phyloP scores from a whole-genome alignment of 1,140 invertebrate species.

The Gonioctena quinquepunctata region DNA sequence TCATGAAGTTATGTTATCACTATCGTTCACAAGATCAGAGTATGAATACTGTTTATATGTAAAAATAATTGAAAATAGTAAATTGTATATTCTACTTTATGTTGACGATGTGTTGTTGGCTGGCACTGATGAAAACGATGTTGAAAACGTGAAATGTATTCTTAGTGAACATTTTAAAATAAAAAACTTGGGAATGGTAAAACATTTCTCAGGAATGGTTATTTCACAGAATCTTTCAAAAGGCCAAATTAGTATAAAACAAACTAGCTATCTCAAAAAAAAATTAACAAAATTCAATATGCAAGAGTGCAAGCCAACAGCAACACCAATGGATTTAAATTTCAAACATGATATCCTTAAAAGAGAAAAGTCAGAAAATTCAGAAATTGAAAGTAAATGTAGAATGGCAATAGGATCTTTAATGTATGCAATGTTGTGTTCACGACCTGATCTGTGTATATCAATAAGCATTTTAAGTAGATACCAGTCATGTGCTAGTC shows the following conservation, averaged over 20 bases:
- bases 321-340: background rate
- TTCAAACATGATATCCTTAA: background rate
- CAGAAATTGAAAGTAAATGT: constrained; percentile 26
- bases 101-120: background rate
- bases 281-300: background rate
- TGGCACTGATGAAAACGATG: background rate
- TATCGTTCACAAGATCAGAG: background rate
- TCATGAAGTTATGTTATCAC: background rate
- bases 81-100: background rate
- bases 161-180: background rate
- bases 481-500: constrained; percentile 3
- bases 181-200: background rate
- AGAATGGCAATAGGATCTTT: constrained; percentile 24
- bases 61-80: background rate
- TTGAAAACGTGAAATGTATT: background rate
- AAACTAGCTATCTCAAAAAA: background rate
- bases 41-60: background rate
- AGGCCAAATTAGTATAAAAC: background rate
- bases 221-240: background rate
- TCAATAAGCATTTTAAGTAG: constrained; percentile 1
- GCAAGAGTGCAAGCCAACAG: background rate
- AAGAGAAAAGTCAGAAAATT: constrained; percentile 10
- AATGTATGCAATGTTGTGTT: constrained; percentile 30
- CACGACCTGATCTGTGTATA: constrained; percentile 28
- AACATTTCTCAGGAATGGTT: background rate